Conservation (phyloP, 2,797 vertebrate species). For the Scolopax rusticola region DNA sequence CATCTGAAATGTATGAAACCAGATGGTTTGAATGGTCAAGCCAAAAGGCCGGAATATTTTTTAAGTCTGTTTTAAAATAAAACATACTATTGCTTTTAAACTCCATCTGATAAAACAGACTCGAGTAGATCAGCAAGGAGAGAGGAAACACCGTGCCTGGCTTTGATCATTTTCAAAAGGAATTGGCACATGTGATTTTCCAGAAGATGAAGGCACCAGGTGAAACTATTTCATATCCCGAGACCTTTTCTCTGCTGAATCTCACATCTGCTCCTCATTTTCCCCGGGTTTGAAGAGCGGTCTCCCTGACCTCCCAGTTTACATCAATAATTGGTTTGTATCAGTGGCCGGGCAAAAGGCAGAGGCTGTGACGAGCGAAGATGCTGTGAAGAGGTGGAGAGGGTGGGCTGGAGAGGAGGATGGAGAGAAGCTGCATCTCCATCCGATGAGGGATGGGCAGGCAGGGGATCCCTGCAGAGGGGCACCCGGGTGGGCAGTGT, state of each 20-base stretch:
- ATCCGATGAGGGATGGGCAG: fast-evolving
- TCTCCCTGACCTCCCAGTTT: background rate
- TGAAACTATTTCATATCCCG: conserved; percentile 60
- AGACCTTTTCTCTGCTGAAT: conserved; percentile 39
- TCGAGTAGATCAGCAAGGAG: background rate
- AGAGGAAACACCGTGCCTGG: conserved; percentile 39
- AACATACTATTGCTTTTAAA: conserved; percentile 38
- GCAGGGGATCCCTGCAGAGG: background rate
- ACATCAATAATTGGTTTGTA: background rate
- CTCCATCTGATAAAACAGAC: conserved; percentile 48
- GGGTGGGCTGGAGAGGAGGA: background rate
- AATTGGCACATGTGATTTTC: conserved; percentile 43
- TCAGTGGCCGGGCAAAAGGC: background rate
- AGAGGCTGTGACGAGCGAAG: background rate
- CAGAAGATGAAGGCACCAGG: conserved; percentile 68
- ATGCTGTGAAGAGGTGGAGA: fast-evolving
- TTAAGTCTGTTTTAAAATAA: conserved; percentile 28
- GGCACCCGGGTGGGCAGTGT: background rate
- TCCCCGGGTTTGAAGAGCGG: background rate
- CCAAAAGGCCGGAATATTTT: background rate
- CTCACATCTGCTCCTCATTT: conserved; percentile 59
- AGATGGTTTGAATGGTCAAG: conserved; percentile 41
- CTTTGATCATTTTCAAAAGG: conserved; percentile 72
- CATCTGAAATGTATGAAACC: background rate
- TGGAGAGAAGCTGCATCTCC: background rate